These are phyloP conservation scores for Synanthedon myopaeformis DNA, from an alignment of 2,888 invertebrate species.

Conservation along the genomic window DNA sequence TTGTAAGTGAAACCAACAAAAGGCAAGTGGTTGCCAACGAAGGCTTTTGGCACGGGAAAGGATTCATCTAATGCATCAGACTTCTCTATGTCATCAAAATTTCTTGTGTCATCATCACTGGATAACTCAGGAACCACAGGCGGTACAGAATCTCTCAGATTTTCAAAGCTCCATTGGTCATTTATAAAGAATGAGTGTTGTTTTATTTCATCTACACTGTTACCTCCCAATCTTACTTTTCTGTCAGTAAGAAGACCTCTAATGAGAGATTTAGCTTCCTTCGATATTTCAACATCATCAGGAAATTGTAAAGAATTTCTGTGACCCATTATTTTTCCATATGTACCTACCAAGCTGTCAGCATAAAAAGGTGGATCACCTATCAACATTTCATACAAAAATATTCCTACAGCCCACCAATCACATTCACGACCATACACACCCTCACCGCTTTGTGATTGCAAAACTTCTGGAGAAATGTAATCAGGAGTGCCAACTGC, in stretches of 20 bases:
- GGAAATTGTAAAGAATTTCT: constrained; percentile 96
- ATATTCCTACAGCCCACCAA: constrained; percentile 99
- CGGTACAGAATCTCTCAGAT: constrained; percentile 92
- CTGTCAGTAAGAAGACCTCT: constrained; percentile 94
- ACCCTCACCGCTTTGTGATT: constrained; percentile 95
- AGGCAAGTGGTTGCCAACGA: constrained; percentile 97
- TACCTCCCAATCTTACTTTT: constrained; percentile 87
- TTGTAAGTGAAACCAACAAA: constrained; percentile 99
- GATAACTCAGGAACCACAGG: constrained; percentile 96
- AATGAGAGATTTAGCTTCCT: constrained; percentile 88
- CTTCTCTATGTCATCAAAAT: constrained; percentile 98
- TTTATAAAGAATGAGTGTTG: constrained; percentile 95
- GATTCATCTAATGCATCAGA: constrained; percentile 93
- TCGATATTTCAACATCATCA: constrained; percentile 93
- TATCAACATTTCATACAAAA: constrained; percentile 98
- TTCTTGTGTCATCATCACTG: constrained; percentile 97
- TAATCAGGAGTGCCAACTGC: constrained; percentile 99
- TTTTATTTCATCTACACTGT: constrained; percentile 95
- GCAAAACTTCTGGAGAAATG: constrained; percentile 98
- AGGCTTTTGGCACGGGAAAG: constrained; percentile 96
- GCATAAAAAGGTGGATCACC: constrained; percentile 99
- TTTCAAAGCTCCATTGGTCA: constrained; percentile 98
- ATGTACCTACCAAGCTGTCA: constrained; percentile 97
- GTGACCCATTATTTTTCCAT: constrained; percentile 99
- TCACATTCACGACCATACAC: constrained; percentile 98